Conservation (phyloP, 2,113 vertebrate species). For the human (Homo sapiens) region GRCh38 chr2:18718001-18718500, state of each 20-base stretch:
- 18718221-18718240: not conserved
- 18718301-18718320: not conserved
- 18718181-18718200: not conserved
- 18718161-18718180: not conserved
- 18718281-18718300: not conserved
- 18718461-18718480: slow-evolving; percentile 31
- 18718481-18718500: not conserved
- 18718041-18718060: not conserved
- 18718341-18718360: not conserved
- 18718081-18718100: not conserved
- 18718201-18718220: not conserved
- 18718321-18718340: not conserved
- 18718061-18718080: not conserved
- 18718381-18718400: not conserved
- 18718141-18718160: not conserved
- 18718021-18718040: not conserved
- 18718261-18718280: not conserved
- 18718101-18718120: not conserved
- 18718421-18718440: slow-evolving; percentile 7
- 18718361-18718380: not conserved
- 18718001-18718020: not conserved
- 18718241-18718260: not conserved
- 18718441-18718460: slow-evolving; percentile 41
- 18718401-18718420: not conserved
- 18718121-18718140: not conserved